Conservation (phyloP, 2,888 invertebrate species). For the Epirrita christyi region DNA sequence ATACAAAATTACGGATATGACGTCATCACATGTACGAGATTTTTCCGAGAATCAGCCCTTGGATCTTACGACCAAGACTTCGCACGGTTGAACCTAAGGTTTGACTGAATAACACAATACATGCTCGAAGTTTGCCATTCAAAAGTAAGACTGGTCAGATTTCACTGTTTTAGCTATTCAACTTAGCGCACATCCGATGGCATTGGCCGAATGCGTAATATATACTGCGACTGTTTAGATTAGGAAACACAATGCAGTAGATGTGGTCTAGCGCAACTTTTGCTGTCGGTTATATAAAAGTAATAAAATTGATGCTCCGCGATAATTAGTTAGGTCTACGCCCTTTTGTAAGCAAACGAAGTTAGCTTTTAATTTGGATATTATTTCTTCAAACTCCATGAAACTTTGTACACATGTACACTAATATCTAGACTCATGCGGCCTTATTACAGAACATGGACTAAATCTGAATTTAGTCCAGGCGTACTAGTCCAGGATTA, state of each 20-base stretch:
- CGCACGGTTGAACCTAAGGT: not conserved
- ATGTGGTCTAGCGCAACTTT: conserved; percentile 12
- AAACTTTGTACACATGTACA: too few species aligned
- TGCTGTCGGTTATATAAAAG: not conserved
- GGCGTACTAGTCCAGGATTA: too few species aligned
- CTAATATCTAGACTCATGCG: too few species aligned
- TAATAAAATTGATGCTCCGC: not conserved
- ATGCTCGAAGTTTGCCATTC: conserved; percentile 36
- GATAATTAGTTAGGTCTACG: too few species aligned
- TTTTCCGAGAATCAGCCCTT: too few species aligned
- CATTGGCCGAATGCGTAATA: conserved; percentile 44
- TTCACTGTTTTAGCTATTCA: conserved; percentile 46
- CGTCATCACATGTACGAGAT: too few species aligned
- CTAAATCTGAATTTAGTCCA: too few species aligned
- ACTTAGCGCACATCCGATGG: conserved; percentile 37
- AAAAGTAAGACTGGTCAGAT: conserved; percentile 42
- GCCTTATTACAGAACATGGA: too few species aligned
- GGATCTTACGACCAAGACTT: not conserved
- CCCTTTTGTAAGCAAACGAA: too few species aligned
- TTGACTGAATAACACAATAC: not conserved
- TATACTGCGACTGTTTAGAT: conserved; percentile 38
- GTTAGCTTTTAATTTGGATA: too few species aligned
- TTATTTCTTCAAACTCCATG: too few species aligned
- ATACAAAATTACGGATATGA: too few species aligned
- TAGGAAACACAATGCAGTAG: conserved; percentile 7